A percentile compares a stretch with the other conserved stretches of the same genome.
Conservation (phyloP, 1,140 invertebrate species). For the Leptoteleia sp. region DNA sequence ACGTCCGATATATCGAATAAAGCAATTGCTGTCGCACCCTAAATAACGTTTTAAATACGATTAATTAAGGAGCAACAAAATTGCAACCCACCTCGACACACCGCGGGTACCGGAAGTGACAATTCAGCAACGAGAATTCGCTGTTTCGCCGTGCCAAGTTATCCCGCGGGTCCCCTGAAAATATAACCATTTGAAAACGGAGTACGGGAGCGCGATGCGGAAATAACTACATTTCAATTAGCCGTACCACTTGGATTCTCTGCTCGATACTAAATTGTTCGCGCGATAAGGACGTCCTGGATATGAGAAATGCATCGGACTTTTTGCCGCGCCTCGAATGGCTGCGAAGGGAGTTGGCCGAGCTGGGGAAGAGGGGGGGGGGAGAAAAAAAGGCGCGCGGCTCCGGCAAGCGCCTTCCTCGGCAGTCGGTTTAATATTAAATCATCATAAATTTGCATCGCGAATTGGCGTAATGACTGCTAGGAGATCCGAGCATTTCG, state of each 20-base stretch:
- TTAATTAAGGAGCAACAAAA: no score
- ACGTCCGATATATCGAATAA: no score
- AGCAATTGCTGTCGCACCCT: no score
- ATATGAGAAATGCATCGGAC: slow-evolving; percentile 22
- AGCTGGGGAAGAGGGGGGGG: no score
- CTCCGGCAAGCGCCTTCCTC: slow-evolving; percentile 21
- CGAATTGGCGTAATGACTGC: slow-evolving; percentile 71
- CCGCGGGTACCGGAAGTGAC: no score
- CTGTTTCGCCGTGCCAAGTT: no score
- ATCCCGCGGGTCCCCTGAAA: no score
- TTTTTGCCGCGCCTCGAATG: slow-evolving; percentile 46
- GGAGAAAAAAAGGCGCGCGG: slow-evolving; percentile 41
- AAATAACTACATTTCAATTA: slow-evolving; percentile 12
- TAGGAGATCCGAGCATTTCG: slow-evolving; percentile 62
- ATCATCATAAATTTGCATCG: slow-evolving; percentile 75
- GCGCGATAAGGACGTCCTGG: slow-evolving; percentile 35
- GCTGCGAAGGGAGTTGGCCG: slow-evolving; percentile 26
- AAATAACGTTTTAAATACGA: no score
- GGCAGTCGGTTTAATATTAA: slow-evolving; percentile 69
- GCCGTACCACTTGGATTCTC: slow-evolving; percentile 7
- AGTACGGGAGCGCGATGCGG: neutral
- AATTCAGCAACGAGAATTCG: no score
- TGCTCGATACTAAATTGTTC: slow-evolving; percentile 22
- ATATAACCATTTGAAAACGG: neutral
- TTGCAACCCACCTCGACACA: no score